Evolutionary conservation across 35 echinoderm and acorn worm genomes (phyloP), one percentile per base, ranked within the genome.

Genomic region (Strongylocentrotus purpuratus): DNA sequence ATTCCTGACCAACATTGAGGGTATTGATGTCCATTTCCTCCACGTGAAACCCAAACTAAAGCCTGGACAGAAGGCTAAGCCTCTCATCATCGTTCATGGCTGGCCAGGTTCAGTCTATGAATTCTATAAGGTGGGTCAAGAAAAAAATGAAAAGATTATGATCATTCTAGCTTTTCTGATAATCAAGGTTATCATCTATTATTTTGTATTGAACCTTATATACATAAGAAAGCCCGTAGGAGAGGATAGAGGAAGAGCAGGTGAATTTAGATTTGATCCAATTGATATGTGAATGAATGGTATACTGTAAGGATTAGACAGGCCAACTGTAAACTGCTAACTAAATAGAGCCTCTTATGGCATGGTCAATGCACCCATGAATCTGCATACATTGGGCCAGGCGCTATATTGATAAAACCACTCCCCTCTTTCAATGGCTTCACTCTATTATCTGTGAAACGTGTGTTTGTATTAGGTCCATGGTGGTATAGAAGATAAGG

Each of bases 31-130:
- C 15, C 98, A 99, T 48, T 99, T 96, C 85, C n/a, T 99, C 25
- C 98, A 96, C 86, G 94, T 95, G 12, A 96, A 95, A 50, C 96
- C 98, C 31, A 96, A 97, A 58, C 70, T 97, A 15, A 92, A 90
- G 15, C 31, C 61, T 33, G 95, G 94, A 91, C 91, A 92, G 88
- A 95, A 94, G 33, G 95, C 96, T n/a, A 99, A 96, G 87, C 98
- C 98, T 48, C 78, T 99, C n/a, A 5, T 99, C 31, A 95, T 99
- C 85, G 92, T 96, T 14, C 98, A 99, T 92, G 98, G 98, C 32
- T 99, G 98, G 96, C 98, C 98, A 4, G 96, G 98, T 8, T 99
- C 98, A 46, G 97, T 99, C 92, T 97, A 97, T 85, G 98, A 99
- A 55, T 99, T 99, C 92, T 96, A 95, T 25, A 96, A 98, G 96